phyloP scores from a whole-genome alignment of 1,140 invertebrate genomes.

The Periplaneta americana region DNA sequence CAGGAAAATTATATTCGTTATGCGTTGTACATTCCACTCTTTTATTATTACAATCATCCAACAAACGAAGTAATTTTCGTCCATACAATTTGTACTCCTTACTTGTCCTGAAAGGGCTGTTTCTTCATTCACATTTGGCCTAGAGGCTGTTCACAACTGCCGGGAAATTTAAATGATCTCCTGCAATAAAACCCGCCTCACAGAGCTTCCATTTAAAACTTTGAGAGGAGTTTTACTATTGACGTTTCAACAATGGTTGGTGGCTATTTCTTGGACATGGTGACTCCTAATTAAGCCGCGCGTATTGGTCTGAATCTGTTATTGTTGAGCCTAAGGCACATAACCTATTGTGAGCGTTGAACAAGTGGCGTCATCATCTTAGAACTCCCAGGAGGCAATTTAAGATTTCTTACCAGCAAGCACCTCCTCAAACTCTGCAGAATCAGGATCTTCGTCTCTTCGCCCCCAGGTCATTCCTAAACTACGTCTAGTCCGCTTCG shows the following conservation, averaged over 20 bases:
- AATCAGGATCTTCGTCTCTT: not conserved
- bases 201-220: not conserved
- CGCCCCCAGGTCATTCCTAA: not conserved
- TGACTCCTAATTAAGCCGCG: not conserved
- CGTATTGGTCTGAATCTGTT: not conserved
- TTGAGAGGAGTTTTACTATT: not conserved
- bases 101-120: not conserved
- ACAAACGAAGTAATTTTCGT: no score
- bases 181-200: not conserved
- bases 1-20: no score
- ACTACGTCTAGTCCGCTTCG: not conserved
- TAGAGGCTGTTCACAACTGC: not conserved
- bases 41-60: no score
- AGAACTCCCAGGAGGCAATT: not conserved
- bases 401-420: not conserved
- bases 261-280: not conserved
- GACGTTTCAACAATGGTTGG: not conserved
- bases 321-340: not conserved
- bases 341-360: not conserved
- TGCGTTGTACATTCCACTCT: no score
- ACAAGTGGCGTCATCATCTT: not conserved
- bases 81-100: no score
- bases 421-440: not conserved
- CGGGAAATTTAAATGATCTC: not conserved
- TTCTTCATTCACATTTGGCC: not conserved